phyloP scores from a whole-genome alignment of 92 coral and sea anemone genomes.

The Scolanthus callimorphus region DNA sequence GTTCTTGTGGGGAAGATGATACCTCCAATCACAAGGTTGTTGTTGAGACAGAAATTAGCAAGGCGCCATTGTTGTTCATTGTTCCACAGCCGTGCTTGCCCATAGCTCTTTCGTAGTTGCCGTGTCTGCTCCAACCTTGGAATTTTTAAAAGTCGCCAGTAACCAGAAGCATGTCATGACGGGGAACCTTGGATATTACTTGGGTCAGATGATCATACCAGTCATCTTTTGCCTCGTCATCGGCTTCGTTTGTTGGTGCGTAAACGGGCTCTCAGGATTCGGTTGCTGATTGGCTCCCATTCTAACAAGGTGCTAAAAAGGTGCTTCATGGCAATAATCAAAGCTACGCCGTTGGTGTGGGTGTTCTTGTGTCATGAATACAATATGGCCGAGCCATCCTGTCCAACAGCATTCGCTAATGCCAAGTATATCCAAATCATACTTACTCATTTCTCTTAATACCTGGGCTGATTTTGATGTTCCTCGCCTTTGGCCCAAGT shows the following conservation, averaged over 20 bases:
- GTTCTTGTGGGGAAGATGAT: conserved; percentile 9
- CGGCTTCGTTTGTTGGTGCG: no score
- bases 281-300: conserved; percentile 30
- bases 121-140: conserved; percentile 4
- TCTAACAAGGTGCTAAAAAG: no score
- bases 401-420: conserved; percentile 41
- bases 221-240: no score
- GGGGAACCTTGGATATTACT: neutral
- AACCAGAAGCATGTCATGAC: conserved; percentile 1
- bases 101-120: conserved; percentile 4
- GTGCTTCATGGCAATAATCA: no score
- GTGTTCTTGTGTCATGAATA: no score
- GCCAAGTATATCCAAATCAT: conserved; percentile 17
- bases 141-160: conserved; percentile 15
- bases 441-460: conserved; percentile 22
- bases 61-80: conserved; percentile 5
- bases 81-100: conserved; percentile 8
- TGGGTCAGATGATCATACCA: neutral
- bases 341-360: no score
- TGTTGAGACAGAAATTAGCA: neutral
- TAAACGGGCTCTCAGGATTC: conserved; percentile 15
- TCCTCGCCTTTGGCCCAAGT: conserved; percentile 23
- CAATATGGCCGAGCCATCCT: no score
- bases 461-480: conserved; percentile 21
- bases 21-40: conserved; percentile 9